A percentile compares a stretch with the other conserved stretches of the same genome.
phyloP scores from a whole-genome alignment of 2,797 vertebrate species.

The Alcedo quadribrachys region DNA sequence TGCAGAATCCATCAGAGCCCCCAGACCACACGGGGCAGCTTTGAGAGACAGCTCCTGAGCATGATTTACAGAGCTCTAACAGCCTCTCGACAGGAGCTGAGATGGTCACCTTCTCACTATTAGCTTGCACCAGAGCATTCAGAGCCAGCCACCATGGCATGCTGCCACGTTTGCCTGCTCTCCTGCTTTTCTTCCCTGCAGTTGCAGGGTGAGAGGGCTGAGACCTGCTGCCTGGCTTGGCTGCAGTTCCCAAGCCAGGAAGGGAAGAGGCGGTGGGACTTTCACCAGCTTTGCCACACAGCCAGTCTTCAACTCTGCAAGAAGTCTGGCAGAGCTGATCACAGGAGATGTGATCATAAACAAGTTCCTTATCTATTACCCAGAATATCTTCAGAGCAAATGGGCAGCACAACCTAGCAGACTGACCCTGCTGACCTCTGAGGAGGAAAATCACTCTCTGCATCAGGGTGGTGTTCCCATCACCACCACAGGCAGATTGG shows the following conservation, averaged over 20 bases:
- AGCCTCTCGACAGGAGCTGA: background rate
- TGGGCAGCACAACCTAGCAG: background rate
- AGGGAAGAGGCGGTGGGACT: background rate
- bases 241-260: background rate
- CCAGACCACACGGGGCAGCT: background rate
- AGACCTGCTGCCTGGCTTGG: background rate
- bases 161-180: accelerated
- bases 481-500: background rate
- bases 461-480: background rate
- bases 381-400: background rate
- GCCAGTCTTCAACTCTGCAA: background rate
- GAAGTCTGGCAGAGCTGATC: background rate
- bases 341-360: background rate
- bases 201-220: background rate
- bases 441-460: background rate
- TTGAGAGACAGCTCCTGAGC: background rate
- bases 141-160: background rate
- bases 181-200: background rate
- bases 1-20: background rate
- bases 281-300: background rate
- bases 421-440: background rate
- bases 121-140: background rate
- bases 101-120: background rate
- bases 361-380: background rate
- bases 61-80: background rate